These are phyloP conservation scores for Numenius arquata DNA, from an alignment of 2,113 vertebrate species.

Conservation along the genomic window DNA sequence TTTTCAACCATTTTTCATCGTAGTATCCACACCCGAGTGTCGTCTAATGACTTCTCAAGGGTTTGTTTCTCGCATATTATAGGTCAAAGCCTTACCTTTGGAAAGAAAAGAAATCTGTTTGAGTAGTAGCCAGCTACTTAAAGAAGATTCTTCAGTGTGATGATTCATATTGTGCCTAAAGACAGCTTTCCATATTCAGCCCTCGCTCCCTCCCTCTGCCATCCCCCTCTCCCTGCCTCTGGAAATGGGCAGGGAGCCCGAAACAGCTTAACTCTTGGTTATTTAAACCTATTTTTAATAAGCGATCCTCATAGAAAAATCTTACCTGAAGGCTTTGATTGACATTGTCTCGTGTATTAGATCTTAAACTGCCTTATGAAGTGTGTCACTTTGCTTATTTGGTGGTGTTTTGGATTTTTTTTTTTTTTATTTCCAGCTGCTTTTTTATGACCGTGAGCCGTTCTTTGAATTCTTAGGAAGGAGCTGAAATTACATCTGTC, in stretches of 20 bases:
- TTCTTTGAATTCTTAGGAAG: background rate
- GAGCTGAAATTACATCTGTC: background rate
- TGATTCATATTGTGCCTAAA: constrained; percentile 24
- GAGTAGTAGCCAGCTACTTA: background rate
- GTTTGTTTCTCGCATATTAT: accelerated
- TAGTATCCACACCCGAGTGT: background rate
- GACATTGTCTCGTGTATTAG: background rate
- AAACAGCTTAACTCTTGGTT: background rate
- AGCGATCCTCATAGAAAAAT: background rate
- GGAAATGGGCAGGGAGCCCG: background rate
- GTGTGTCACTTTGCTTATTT: background rate
- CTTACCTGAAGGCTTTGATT: background rate
- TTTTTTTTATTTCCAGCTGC: background rate
- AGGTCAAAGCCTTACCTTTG: background rate
- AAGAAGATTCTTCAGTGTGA: background rate
- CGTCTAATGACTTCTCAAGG: background rate
- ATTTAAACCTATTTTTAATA: background rate
- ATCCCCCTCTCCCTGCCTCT: background rate
- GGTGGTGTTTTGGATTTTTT: too few relatives aligned
- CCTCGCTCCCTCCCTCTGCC: background rate
- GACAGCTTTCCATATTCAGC: constrained; percentile 14
- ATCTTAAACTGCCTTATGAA: background rate
- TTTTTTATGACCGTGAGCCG: background rate
- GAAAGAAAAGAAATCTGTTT: background rate
- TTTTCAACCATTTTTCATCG: background rate